Percentiles rank a stretch among this genome's conserved stretches.
Evolutionary conservation across 2,888 invertebrate genomes (phyloP).

Genomic region (Pandemis heparana): DNA sequence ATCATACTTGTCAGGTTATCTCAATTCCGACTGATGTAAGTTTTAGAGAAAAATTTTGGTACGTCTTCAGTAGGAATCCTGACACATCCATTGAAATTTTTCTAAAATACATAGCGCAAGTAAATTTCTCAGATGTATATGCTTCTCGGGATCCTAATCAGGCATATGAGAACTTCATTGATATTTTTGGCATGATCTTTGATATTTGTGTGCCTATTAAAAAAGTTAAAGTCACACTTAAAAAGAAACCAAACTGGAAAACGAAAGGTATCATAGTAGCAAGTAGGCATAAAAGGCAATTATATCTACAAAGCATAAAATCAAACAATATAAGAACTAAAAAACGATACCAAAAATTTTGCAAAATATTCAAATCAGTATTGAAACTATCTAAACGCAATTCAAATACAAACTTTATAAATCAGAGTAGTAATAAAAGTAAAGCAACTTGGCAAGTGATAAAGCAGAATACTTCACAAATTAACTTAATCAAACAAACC

Average conservation of each 20-base stretch:
- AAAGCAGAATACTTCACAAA: too few species aligned
- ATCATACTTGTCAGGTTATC: too few species aligned
- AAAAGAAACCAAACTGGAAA: too few species aligned
- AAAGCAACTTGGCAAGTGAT: too few species aligned
- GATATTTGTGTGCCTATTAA: too few species aligned
- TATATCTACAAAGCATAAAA: background rate
- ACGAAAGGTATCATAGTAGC: background rate
- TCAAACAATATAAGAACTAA: background rate
- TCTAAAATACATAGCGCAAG: constrained; percentile 18
- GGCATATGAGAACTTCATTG: too few species aligned
- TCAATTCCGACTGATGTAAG: background rate
- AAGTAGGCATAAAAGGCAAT: background rate
- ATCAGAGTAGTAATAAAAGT: too few species aligned
- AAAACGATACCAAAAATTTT: background rate
- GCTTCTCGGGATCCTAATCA: background rate
- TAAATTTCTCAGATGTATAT: constrained; percentile 7
- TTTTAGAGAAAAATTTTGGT: constrained; percentile 14
- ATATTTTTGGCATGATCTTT: too few species aligned
- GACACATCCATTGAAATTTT: constrained; percentile 1
- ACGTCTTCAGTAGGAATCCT: background rate
- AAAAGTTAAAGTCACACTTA: too few species aligned
- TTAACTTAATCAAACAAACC: too few species aligned
- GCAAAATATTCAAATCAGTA: background rate
- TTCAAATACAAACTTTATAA: too few species aligned
- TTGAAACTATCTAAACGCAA: too few species aligned